A percentile compares a stretch with the other conserved stretches of the same genome.
Conservation (phyloP, 2,888 invertebrate species). For the Allolobophora icterica region DNA sequence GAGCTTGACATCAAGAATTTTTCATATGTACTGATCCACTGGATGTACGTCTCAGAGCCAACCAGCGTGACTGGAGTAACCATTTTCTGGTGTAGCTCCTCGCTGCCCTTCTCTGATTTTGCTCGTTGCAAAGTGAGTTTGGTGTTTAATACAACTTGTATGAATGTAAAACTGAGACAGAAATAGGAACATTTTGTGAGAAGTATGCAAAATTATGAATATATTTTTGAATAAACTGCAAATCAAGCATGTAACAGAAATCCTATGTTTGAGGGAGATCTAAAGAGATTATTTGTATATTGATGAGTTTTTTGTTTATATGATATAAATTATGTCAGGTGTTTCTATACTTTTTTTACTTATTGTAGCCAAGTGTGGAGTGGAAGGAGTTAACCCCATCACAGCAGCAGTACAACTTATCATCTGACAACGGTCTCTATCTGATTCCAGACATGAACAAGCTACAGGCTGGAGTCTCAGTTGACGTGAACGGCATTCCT, state of each 20-base stretch:
- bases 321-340: not conserved
- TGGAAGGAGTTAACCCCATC: not conserved
- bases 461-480: not conserved
- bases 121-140: not conserved
- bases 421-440: not conserved
- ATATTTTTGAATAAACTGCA: not conserved
- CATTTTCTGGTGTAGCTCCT: not conserved
- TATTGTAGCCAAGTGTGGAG: not conserved
- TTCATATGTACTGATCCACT: not conserved
- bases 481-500: not conserved
- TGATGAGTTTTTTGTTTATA: not conserved
- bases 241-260: not conserved
- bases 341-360: not conserved
- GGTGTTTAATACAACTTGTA: not conserved
- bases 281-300: not conserved
- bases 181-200: too few species aligned
- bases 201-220: too few species aligned
- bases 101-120: not conserved
- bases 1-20: not conserved
- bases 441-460: not conserved
- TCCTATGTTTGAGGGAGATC: not conserved
- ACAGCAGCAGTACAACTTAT: not conserved
- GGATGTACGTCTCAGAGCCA: not conserved
- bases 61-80: not conserved
- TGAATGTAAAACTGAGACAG: too few species aligned